Base-by-base conservation (phyloP, 2,888 invertebrate genomes). In the Nemoura dubitans region DNA sequence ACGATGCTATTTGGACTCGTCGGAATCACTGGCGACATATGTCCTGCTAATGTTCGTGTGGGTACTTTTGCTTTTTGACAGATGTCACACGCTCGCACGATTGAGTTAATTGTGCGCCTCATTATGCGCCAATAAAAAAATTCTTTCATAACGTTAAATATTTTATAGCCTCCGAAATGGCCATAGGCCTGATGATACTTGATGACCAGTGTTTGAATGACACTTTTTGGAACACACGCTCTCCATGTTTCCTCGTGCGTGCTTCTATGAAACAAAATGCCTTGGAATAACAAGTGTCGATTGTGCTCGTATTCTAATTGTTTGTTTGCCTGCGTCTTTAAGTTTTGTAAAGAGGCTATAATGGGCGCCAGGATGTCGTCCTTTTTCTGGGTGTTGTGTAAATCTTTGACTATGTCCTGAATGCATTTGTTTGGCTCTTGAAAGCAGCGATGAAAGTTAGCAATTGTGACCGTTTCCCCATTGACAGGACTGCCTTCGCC, bases 11-110 rank as follows among this genome's bases (percentile, higher is more conserved):
- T 28, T 5, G 28, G 27, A 6, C 26, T 16, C 28, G 10, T 28
- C 5, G 80, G 27, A 7, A 76, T 76, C 5, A 76, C 21, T n/a
- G 76, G 5, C 25, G n/a, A 5, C 76, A 76, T 76, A 5, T 16
- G 2, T 16, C 76, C 76, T 25, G 76, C 76, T 76, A 76, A 76
- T 25, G 76, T 76, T 21, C 21, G 3, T 3, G 5, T 21, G n/a
- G 25, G 5, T 21, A 76, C 76, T 80, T 80, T 80, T 16, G 80
- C 26, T 26, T 80, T 80, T 26, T 80, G 80, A 26, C 80, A 80
- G 1, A 80, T 21, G 16, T 80, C 80, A 27, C 80, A 80, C 1
- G 27, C 26, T 6, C 80, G 27, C 28, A 80, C 27, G 5, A 80
- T 28, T 28, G 27, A 5, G 25, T 5, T 6, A 5, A 80, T 28